Conservation (phyloP, 2,113 vertebrate genomes). For the Sapayoa aenigma region DNA sequence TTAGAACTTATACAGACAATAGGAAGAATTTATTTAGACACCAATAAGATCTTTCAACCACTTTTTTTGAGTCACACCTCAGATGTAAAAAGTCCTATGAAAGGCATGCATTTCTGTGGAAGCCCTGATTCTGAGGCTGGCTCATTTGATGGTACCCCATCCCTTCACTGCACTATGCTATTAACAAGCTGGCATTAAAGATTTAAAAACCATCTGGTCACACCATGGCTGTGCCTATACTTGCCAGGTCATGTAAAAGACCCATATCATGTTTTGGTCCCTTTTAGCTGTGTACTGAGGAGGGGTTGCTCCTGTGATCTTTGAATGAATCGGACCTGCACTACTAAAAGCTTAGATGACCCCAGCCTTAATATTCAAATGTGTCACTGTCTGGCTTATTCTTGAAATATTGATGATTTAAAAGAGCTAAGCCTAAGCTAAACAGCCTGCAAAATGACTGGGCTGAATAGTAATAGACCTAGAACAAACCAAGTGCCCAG, state of each 20-base stretch:
- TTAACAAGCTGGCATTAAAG: neutral
- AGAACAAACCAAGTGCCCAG: neutral
- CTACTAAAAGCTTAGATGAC: neutral
- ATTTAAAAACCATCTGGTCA: neutral
- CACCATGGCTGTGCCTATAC: fast-evolving
- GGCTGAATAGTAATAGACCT: neutral
- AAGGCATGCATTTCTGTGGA: neutral
- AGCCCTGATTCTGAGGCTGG: neutral
- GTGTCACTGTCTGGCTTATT: neutral
- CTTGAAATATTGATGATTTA: neutral
- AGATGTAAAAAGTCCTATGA: neutral
- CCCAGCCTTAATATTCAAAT: neutral
- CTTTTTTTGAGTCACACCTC: neutral
- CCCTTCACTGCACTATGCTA: neutral
- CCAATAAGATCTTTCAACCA: neutral
- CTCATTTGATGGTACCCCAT: neutral
- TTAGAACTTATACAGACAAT: neutral
- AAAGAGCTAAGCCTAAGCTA: neutral
- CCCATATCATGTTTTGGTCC: neutral
- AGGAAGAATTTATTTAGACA: neutral
- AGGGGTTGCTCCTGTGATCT: neutral
- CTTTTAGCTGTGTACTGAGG: neutral
- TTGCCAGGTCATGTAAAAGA: neutral
- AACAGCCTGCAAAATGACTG: neutral
- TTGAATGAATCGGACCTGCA: neutral